Percentiles rank a stretch among this genome's conserved stretches.
Evolutionary conservation across 2,113 vertebrate species (phyloP).

Genomic region (Rhabdomys dilectus): DNA sequence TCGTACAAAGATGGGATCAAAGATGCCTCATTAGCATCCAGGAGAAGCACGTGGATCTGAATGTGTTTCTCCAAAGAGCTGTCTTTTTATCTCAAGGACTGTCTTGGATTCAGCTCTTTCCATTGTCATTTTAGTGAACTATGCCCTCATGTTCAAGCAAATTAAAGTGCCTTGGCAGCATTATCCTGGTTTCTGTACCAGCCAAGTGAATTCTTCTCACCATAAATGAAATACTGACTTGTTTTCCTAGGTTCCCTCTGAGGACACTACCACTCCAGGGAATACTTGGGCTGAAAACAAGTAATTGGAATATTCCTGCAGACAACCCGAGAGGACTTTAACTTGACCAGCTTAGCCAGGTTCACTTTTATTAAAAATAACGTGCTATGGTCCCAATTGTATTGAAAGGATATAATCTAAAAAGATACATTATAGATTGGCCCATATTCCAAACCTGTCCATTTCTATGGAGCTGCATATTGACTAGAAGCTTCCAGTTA

Average conservation of each 20-base stretch:
- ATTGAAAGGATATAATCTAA: conserved; percentile 21
- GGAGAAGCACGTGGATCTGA: conserved; percentile 40
- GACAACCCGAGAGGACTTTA: background rate
- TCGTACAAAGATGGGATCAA: conserved; percentile 55
- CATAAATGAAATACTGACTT: conserved; percentile 60
- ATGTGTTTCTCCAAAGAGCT: conserved; percentile 37
- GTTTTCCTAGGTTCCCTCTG: background rate
- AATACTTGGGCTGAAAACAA: background rate
- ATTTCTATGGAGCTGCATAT: background rate
- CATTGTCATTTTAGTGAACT: conserved; percentile 55
- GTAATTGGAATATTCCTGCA: background rate
- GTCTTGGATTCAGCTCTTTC: conserved; percentile 33
- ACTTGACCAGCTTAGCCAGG: background rate
- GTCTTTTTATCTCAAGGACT: conserved; percentile 48
- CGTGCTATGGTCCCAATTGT: background rate
- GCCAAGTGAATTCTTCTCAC: conserved; percentile 36
- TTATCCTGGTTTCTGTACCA: background rate
- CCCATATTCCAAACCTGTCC: background rate
- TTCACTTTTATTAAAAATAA: conserved; percentile 48
- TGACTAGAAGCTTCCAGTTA: background rate
- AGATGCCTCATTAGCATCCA: conserved; percentile 57
- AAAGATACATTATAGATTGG: background rate
- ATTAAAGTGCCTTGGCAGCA: conserved; percentile 62
- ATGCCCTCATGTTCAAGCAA: conserved; percentile 48
- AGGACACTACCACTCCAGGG: background rate